Base-by-base conservation (phyloP, 2,113 vertebrate species). In the Tragelaphus scriptus region DNA sequence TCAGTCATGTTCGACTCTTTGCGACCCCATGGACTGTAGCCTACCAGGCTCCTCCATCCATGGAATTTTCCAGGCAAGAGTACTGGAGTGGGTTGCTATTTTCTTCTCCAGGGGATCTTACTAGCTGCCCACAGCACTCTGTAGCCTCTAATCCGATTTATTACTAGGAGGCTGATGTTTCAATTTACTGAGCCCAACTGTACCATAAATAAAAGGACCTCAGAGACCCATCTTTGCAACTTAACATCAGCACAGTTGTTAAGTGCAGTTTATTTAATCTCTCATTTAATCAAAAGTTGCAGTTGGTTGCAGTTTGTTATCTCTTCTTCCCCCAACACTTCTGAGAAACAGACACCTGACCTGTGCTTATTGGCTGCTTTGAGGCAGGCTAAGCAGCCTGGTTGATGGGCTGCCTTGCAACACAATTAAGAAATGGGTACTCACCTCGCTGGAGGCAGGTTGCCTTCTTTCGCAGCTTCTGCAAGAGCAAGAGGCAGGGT, bases 391-490 rank as follows among this genome's bases (percentile, higher is more conserved):
- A 86, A 15, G 0, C 26, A 11, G 0, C n/a, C 44, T 59, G 0
- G 0, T 4, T 47, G 15, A 7, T 32, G 16, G 23, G 28, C 7
- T 19, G 3, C 1, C 5, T 10, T 96, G 30, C 32, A 10, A 2
- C 30, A 30, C 30, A 79, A 5, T 47, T 55, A 32, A 81, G 10
- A 8, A 26, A 47, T 3, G 15, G 12, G n/a, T 2, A 49, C 99
- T 99, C 91, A 99, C 99, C 98, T 98, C 90, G 96, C 84, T 0
- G 97, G 97, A 94, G 59, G 95, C 95, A 98, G 10, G 90, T 94
- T 93, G 36, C 91, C 85, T 4, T 98, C 98, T 89, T 98, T 95
- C 0, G 0, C 61, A 81, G 98, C 90, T 97, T 71, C 99, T 99
- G 98, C 90, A 98, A 96, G 23, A 96, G 32, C 28, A 97, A 97